Evolutionary conservation across 2,113 vertebrate genomes (phyloP), one percentile per base, ranked within the genome.

Genomic region (Silurus asotus): DNA sequence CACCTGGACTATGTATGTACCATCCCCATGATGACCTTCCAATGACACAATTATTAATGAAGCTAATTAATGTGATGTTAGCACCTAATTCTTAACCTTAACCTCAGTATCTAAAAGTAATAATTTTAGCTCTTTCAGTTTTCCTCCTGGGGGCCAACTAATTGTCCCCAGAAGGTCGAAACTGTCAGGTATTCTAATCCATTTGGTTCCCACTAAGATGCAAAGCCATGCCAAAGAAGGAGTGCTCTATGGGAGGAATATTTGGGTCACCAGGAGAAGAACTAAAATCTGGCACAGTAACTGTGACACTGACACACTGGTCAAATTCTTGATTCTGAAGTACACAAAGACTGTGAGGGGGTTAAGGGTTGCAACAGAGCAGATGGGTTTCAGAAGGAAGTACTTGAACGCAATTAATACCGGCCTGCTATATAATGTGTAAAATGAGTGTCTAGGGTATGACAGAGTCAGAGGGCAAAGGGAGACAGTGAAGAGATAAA

Each of bases 361-460:
- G 88, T 86, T 82, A 85, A 37, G 17, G 85, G 86, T 64, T 49
- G 59, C 81, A 69, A 9, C 48, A 62, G 20, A 79, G 61, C 55
- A 78, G 70, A 84, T 80, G 65, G 81, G 80, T 72, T 88, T 88
- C 82, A 2, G 53, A 79, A 86, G 85, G 78, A 88, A 88, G 20
- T 62, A 58, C 81, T 79, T 80, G 84, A 88, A 87, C 75, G 87
- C 79, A 87, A 89, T 87, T 87, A 0, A 86, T 78, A 85, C 65
- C 13, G 53, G 15, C 80, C 80, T 83, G 88, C 56, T 83, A 86
- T 88, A 81, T 90, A 89, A 86, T 85, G 84, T 83, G 62, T 59
- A 75, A 14, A 75, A 59, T 79, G 25, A 49, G 51, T 53, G 53
- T 56, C 82, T 56, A 65, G 59, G 62, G 80, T 58, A 20, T 53